Conservation (phyloP, 2,113 vertebrate species). For the Phoenicopterus ruber region DNA sequence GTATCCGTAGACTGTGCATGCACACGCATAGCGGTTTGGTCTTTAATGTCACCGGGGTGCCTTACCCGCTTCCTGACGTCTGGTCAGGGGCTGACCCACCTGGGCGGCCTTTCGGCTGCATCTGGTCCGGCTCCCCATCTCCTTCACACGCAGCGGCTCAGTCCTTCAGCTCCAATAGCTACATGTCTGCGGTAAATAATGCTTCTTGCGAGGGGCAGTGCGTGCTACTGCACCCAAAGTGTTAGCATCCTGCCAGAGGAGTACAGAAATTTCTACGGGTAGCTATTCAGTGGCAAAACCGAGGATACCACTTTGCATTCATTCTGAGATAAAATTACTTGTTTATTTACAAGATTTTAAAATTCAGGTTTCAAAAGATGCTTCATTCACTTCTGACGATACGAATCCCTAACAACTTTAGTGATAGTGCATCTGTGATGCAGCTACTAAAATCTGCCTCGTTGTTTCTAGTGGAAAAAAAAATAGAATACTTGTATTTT, state of each 20-base stretch:
- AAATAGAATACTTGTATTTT: not conserved
- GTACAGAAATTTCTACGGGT: not conserved
- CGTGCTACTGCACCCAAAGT: not conserved
- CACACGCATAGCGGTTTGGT: accelerated
- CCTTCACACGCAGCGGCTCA: not conserved
- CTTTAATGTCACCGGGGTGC: not conserved
- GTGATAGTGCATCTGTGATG: not conserved
- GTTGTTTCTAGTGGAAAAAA: not conserved
- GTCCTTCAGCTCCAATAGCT: not conserved
- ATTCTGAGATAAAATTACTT: not conserved
- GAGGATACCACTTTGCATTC: not conserved
- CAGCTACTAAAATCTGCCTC: not conserved
- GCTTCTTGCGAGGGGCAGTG: not conserved
- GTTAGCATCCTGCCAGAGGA: not conserved
- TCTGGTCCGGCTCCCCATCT: not conserved
- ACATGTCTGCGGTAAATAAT: not conserved
- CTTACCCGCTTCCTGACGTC: not conserved
- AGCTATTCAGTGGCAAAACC: not conserved
- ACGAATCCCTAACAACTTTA: not conserved
- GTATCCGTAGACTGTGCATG: not conserved
- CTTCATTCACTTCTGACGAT: accelerated
- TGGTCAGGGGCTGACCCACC: not conserved
- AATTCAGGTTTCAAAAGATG: not conserved
- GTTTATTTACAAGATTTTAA: not conserved
- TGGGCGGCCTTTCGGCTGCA: not conserved